phyloP scores from a whole-genome alignment of 2,888 invertebrate genomes.

The Orthosia gothica region DNA sequence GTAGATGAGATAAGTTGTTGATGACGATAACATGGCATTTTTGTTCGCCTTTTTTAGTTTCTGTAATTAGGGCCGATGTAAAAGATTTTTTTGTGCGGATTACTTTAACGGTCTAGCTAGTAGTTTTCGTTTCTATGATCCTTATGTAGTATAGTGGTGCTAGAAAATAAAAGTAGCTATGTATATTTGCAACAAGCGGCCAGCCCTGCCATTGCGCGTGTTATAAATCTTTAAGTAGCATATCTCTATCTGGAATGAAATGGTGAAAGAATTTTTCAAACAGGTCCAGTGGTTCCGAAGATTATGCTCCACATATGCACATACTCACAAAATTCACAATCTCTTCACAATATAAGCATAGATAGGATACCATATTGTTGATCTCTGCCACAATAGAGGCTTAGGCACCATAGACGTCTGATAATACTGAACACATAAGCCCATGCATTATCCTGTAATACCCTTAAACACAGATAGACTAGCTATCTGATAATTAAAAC shows the following conservation, averaged over 20 bases:
- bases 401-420: not conserved
- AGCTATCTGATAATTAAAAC: not conserved
- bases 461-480: not conserved
- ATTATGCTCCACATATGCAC: too few relatives aligned
- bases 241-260: too few relatives aligned
- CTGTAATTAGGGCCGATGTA: conserved; percentile 16
- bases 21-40: conserved; percentile 25
- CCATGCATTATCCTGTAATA: not conserved
- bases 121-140: not conserved
- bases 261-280: too few relatives aligned
- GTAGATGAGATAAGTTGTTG: conserved; percentile 53
- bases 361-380: not conserved
- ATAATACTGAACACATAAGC: not conserved
- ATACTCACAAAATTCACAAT: too few relatives aligned
- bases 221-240: too few relatives aligned
- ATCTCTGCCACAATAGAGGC: not conserved
- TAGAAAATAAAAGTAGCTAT: not conserved
- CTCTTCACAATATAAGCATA: too few relatives aligned
- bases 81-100: not conserved
- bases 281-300: too few relatives aligned
- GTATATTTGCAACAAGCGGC: too few relatives aligned
- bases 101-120: not conserved
- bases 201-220: too few relatives aligned
- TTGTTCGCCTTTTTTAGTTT: conserved; percentile 19
- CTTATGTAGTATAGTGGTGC: not conserved